Percentiles rank a stretch among this genome's conserved stretches.
phyloP scores from a whole-genome alignment of 2,888 invertebrate genomes.

The Pterostichus niger region DNA sequence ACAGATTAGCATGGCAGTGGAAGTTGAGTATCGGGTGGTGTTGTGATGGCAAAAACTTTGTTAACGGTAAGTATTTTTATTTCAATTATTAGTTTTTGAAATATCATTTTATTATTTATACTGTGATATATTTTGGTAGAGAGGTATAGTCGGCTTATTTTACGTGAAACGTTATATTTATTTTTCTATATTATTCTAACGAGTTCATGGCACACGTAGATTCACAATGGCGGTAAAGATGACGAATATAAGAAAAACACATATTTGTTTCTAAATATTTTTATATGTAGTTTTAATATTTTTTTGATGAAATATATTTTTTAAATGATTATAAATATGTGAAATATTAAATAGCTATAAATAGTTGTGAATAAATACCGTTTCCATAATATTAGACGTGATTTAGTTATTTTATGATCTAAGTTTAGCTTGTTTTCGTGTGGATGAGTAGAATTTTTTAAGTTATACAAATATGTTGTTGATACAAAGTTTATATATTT shows the following conservation, averaged over 20 bases:
- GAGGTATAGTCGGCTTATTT: not conserved
- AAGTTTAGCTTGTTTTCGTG: conserved; percentile 53
- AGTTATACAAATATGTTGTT: conserved; percentile 50
- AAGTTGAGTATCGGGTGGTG: conserved; percentile 88
- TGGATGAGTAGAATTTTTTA: conserved; percentile 23
- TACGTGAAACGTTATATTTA: conserved; percentile 48
- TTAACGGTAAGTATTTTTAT: conserved; percentile 85
- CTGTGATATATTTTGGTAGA: not conserved
- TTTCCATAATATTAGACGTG: conserved; percentile 14
- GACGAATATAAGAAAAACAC: conserved; percentile 70
- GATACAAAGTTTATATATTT: conserved; percentile 29
- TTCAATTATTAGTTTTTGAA: conserved; percentile 32
- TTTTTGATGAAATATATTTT: conserved; percentile 14
- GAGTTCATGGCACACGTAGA: conserved; percentile 70
- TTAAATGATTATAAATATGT: conserved; percentile 6
- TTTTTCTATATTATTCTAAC: conserved; percentile 66
- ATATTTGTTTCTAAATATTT: conserved; percentile 61
- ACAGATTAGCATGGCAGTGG: conserved; percentile 80
- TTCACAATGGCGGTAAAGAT: conserved; percentile 76
- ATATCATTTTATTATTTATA: conserved; percentile 37
- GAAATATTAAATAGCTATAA: not conserved
- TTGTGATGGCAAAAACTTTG: conserved; percentile 89
- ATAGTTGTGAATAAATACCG: conserved; percentile 13
- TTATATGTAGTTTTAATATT: conserved; percentile 26
- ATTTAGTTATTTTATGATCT: conserved; percentile 51